Percentiles rank a stretch among this genome's conserved stretches.
Evolutionary conservation across 2,888 invertebrate genomes (phyloP).

Genomic region (Eudemis profundana): DNA sequence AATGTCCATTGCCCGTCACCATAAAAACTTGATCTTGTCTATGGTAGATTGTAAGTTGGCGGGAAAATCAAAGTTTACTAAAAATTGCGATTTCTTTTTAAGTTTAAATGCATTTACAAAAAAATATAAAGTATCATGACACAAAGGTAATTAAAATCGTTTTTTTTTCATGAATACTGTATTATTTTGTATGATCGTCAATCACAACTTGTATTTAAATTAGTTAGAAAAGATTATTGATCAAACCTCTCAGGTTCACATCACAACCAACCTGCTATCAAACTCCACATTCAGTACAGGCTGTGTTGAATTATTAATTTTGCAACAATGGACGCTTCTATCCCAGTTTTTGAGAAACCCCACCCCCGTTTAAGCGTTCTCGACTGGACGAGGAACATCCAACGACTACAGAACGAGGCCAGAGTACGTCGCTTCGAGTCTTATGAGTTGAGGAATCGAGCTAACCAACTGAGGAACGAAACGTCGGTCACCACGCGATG

Average conservation of each 20-base stretch:
- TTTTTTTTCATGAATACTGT: too few species aligned
- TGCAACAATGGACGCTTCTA: conserved; percentile 70
- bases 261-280: neutral
- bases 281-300: too few species aligned
- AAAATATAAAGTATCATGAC: neutral
- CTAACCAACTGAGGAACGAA: conserved; percentile 90
- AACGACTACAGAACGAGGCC: conserved; percentile 89
- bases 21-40: neutral
- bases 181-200: too few species aligned
- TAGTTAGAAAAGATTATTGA: conserved; percentile 50
- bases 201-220: too few species aligned
- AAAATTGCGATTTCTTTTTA: too few species aligned
- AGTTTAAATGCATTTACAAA: too few species aligned
- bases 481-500: conserved; percentile 90
- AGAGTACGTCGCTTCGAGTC: conserved; percentile 88
- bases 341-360: conserved; percentile 87
- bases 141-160: too few species aligned
- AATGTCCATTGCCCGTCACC: conserved; percentile 3
- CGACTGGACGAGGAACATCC: conserved; percentile 92
- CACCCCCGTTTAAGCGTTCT: conserved; percentile 87
- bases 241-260: conserved; percentile 45
- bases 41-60: conserved; percentile 12
- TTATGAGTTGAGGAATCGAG: conserved; percentile 88
- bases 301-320: neutral
- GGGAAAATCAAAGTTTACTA: conserved; percentile 9